Base-by-base conservation (phyloP, 2,888 invertebrate genomes). In the Melieria crassipennis region DNA sequence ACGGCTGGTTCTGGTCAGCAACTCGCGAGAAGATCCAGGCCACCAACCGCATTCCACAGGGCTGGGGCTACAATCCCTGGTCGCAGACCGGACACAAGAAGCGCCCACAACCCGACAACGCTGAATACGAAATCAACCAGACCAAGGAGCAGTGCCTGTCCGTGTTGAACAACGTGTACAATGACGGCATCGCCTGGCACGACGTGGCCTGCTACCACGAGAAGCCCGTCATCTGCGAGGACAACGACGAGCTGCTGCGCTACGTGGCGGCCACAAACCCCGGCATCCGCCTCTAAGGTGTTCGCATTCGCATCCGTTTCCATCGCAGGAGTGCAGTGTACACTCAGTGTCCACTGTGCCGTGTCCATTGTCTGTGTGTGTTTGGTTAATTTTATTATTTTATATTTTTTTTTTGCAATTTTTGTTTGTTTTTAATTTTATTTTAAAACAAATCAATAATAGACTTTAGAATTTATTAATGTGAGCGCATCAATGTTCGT, bases 1-100 rank as follows among this genome's bases (percentile, higher is more conserved):
- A 92, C 82, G 96, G 96, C 60, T 96, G 96, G 96, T 96, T 96
- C 91, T 96, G 96, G 96, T 95, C 95, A 16, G 94, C 94, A 62
- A 94, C 94, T 82, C 91, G 95, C 73, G 94, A 93, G 87, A 95
- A 95, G 90, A 91, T 96, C 87, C 88, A 93, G 58, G 92, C 95
- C 58, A 95, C 95, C 80, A 94, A 93, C 88, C 90, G 91, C 87
- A 90, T 85, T 79, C 87, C 87, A 78, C 84, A 83, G 75, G 86
- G 87, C 13, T 87, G 87, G 87, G 91, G 91, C 78, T 95, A 94
- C 91, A 95, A 94, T 87, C 94, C 95, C 10, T 95, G 95, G 95
- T 94, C 94, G 3, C 92, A 92, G 83, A 95, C 95, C 63, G 96
- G 96, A 5, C 95, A 95, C 91, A 95, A 95, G 89, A 95, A 95